Evolutionary conservation across 2,113 vertebrate species (phyloP).

Genomic region (Arvicanthis niloticus): DNA sequence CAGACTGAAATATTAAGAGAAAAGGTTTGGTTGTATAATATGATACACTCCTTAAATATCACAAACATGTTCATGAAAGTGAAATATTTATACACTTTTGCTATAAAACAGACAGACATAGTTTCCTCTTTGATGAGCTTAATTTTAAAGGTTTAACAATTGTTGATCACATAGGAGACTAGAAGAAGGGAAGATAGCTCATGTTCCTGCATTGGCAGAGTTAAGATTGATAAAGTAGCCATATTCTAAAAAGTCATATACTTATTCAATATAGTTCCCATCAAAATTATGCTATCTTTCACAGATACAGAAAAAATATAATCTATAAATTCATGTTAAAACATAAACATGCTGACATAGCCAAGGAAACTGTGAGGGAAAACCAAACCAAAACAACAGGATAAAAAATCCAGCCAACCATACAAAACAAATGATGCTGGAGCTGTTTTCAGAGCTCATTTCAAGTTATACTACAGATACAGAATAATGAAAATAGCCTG

Average conservation of each 20-base stretch:
- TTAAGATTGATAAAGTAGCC: too few relatives aligned
- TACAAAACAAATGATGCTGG: background rate
- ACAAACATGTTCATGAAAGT: background rate
- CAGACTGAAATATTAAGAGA: background rate
- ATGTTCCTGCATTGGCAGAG: background rate
- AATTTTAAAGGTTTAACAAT: background rate
- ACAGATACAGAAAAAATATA: background rate
- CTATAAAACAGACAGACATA: background rate
- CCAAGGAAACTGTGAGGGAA: background rate
- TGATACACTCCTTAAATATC: constrained; percentile 28
- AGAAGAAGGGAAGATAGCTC: background rate
- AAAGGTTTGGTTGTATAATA: background rate
- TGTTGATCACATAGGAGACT: background rate
- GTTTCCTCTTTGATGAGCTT: constrained; percentile 2
- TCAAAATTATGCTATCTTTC: background rate
- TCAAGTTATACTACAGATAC: background rate
- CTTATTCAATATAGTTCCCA: background rate
- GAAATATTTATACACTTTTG: background rate
- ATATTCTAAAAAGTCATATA: background rate
- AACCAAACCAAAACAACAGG: background rate
- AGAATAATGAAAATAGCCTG: background rate
- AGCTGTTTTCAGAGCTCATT: background rate
- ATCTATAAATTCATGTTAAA: background rate
- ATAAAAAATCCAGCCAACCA: background rate
- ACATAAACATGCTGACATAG: background rate